Evolutionary conservation across 2,797 vertebrate species (phyloP).

Genomic region (Cirrhinus molitorella): DNA sequence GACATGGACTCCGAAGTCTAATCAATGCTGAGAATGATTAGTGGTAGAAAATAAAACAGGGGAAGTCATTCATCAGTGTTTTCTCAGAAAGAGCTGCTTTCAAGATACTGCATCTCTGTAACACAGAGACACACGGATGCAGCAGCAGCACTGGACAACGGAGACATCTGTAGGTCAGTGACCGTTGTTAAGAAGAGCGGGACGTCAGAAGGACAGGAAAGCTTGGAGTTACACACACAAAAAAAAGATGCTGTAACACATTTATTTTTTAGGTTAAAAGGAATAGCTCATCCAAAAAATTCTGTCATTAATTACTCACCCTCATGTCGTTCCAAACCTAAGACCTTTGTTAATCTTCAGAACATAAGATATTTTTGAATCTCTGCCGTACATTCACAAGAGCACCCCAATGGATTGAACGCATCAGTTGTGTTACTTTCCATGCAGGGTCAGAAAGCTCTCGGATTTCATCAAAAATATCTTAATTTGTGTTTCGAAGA

Average conservation of each 20-base stretch:
- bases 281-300: neutral
- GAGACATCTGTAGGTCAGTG: slow-evolving; percentile 1
- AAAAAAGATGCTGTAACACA: neutral
- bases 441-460: no score
- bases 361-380: no score
- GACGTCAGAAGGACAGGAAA: neutral
- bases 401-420: no score
- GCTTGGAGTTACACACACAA: neutral
- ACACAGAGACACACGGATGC: slow-evolving; percentile 21
- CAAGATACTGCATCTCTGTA: neutral
- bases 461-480: no score
- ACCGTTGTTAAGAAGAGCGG: neutral
- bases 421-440: no score
- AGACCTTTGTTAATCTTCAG: neutral
- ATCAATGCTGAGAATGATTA: slow-evolving; percentile 31
- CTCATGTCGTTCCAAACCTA: neutral
- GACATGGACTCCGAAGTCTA: slow-evolving; percentile 25
- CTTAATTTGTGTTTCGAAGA: no score
- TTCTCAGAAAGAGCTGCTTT: slow-evolving; percentile 15
- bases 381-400: no score
- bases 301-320: neutral
- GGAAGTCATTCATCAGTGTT: slow-evolving; percentile 40
- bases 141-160: slow-evolving; percentile 6
- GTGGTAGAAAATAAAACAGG: slow-evolving; percentile 34
- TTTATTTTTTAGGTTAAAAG: neutral